Evolutionary conservation across 2,113 vertebrate genomes (phyloP), one percentile per base, ranked within the genome.

Genomic region (Eclectus roratus): DNA sequence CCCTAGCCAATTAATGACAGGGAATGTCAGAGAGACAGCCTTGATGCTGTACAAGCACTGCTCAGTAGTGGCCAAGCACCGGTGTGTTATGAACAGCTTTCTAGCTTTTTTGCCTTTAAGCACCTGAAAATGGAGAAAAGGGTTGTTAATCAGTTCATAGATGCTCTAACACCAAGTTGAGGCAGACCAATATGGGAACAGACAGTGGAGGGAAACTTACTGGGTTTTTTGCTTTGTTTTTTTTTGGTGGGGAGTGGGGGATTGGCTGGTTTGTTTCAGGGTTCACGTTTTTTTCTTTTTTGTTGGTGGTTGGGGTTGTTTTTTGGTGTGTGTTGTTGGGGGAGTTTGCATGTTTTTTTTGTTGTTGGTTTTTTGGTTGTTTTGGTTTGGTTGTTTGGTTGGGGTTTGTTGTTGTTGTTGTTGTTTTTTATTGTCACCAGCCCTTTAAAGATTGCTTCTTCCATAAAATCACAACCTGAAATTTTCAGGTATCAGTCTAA

Each of bases 401-500:
- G 21, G 43, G 80, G 11, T 27, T 50, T 49, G 19, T 39, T 20
- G 46, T 49, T 80, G 15, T 46, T 33, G 19, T 12, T 47, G 7
- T 8, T 20, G 11, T 20, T 19, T 72, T 44, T 11, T n/a, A 29
- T 58, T 68, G 12, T 47, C 21, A 71, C 3, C 24, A 60, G 35
- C 28, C 14, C 11, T 86, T 84, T 66, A 50, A 92, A 88, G 55
- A 46, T 43, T 39, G 11, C 21, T 52, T n/a, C 44, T 93, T 70
- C 74, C 41, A 90, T 15, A 88, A 87, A 73, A 88, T 6, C 73
- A 23, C 47, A 71, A 87, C 68, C 79, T 77, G 43, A 24, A 94
- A 65, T 83, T 94, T 95, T 66, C 76, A 89, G 49, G 9, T 58
- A 72, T 28, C 70, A 46, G 19, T 44, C 58, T 78, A 91, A 85